Percentiles rank a stretch among this genome's conserved stretches.
Conservation (phyloP, 1,140 invertebrate genomes). For the Parasteatoda tepidariorum region DNA sequence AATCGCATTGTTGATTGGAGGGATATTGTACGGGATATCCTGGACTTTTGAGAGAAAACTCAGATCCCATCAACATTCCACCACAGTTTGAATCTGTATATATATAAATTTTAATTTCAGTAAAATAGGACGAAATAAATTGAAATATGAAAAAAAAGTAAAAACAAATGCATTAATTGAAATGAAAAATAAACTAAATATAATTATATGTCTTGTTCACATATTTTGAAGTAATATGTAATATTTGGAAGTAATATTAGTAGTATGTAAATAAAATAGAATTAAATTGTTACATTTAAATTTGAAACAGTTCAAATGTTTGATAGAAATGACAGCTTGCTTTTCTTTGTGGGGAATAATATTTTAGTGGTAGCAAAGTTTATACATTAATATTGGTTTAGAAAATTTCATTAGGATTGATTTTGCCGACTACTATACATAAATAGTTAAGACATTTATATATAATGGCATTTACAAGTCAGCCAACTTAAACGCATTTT, state of each 20-base stretch:
- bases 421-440: no score
- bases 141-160: not conserved
- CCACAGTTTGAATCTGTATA: not conserved
- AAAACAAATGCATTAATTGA: not conserved
- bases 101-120: not conserved
- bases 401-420: no score
- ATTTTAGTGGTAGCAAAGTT: no score
- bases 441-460: no score
- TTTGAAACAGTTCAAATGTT: no score
- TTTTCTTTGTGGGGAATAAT: no score
- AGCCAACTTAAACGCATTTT: no score
- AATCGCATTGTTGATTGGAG: constrained; percentile 57
- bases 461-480: no score
- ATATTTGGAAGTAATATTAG: not conserved
- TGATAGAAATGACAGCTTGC: no score
- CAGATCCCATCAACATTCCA: not conserved
- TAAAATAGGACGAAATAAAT: not conserved
- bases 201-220: not conserved
- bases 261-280: not conserved
- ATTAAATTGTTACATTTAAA: not conserved
- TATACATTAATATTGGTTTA: no score
- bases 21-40: constrained; percentile 61
- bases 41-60: constrained; percentile 56
- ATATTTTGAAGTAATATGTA: not conserved
- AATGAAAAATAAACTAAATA: not conserved